phyloP scores from a whole-genome alignment of 2,888 invertebrate species.

The Caenorhabditis sp. region DNA sequence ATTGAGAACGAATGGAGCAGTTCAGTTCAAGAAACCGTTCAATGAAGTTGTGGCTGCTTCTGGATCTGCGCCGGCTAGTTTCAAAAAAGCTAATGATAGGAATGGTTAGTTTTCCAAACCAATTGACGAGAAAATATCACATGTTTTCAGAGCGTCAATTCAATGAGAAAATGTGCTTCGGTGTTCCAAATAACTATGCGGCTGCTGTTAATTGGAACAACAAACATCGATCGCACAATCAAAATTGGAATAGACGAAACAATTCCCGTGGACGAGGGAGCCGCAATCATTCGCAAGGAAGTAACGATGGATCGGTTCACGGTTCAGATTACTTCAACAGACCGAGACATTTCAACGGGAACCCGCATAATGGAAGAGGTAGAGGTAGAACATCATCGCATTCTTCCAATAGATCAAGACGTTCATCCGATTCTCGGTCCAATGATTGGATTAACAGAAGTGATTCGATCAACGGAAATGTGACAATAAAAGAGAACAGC shows the following conservation, averaged over 20 bases:
- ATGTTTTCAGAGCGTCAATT: slow-evolving; percentile 8
- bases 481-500: neutral
- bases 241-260: neutral
- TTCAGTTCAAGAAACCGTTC: slow-evolving; percentile 31
- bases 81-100: slow-evolving; percentile 11
- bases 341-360: neutral
- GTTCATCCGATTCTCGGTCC: slow-evolving; percentile 12
- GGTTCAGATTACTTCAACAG: neutral
- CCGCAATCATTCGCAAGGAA: slow-evolving; percentile 18
- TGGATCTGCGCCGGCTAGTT: neutral
- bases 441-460: neutral
- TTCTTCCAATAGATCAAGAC: slow-evolving; percentile 14
- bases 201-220: neutral
- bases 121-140: neutral
- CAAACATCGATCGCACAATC: slow-evolving; percentile 8
- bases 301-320: slow-evolving; percentile 16
- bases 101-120: no score
- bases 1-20: neutral
- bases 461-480: neutral
- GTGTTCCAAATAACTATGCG: neutral
- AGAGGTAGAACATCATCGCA: slow-evolving; percentile 12
- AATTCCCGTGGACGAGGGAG: no score
- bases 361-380: slow-evolving; percentile 9
- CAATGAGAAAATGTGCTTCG: neutral
- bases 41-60: slow-evolving; percentile 24